A percentile compares a stretch with the other conserved stretches of the same genome.
These are phyloP conservation scores for Colinus virginianus DNA, from an alignment of 2,113 vertebrate species.

Conservation along the genomic window DNA sequence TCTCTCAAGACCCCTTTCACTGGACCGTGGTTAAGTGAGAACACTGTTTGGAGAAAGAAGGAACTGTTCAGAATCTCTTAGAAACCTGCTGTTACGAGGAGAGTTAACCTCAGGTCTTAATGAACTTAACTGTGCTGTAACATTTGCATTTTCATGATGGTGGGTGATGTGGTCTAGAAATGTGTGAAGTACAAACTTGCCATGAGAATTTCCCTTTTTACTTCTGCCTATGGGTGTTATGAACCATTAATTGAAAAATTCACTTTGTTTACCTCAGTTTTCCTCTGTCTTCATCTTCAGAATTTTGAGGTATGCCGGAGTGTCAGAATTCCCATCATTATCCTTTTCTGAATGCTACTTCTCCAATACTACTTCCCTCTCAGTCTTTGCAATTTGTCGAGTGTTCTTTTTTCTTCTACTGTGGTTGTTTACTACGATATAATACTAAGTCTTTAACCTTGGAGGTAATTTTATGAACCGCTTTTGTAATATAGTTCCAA, in stretches of 20 bases:
- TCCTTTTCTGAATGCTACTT: neutral
- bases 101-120: neutral
- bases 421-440: neutral
- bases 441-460: neutral
- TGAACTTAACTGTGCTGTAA: neutral
- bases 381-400: neutral
- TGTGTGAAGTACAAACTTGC: neutral
- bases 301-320: neutral
- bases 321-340: neutral
- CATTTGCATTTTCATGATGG: neutral
- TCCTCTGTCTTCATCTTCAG: neutral
- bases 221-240: neutral
- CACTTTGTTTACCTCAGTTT: neutral
- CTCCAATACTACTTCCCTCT: neutral
- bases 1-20: neutral
- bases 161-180: neutral
- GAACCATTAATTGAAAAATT: neutral
- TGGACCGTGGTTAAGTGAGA: neutral
- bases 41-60: neutral
- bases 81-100: neutral
- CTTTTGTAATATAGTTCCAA: neutral
- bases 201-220: neutral
- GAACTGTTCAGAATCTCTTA: neutral
- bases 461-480: neutral
- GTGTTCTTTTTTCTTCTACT: neutral